phyloP scores from a whole-genome alignment of 2,888 invertebrate genomes.

The Resseliella maxima region DNA sequence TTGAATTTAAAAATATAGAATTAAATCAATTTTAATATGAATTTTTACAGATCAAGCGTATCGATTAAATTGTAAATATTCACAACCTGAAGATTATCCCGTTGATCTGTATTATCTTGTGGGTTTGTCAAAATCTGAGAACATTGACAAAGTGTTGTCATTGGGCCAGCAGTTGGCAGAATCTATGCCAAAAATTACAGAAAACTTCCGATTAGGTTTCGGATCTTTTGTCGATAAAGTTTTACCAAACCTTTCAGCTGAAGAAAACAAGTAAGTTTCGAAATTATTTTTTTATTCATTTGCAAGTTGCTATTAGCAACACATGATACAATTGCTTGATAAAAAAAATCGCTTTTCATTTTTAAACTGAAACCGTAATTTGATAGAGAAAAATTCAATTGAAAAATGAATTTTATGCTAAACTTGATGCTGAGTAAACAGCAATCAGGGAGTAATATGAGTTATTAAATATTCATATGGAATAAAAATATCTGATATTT shows the following conservation, averaged over 20 bases:
- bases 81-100: constrained; percentile 94
- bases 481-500: no score
- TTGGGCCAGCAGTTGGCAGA: constrained; percentile 83
- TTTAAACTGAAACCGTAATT: no score
- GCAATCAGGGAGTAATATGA: no score
- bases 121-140: constrained; percentile 97
- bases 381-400: no score
- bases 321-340: no score
- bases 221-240: constrained; percentile 97
- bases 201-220: constrained; percentile 91
- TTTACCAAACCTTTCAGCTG: constrained; percentile 95
- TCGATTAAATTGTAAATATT: constrained; percentile 79
- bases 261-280: constrained; percentile 87
- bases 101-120: constrained; percentile 99
- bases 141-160: constrained; percentile 94
- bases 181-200: constrained; percentile 91
- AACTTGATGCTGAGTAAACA: no score
- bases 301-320: no score
- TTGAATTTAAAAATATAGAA: no score
- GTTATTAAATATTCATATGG: no score
- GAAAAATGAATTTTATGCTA: no score
- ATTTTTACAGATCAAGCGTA: constrained; percentile 79
- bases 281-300: no score
- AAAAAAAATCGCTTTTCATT: no score
- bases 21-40: constrained; percentile 12